Evolutionary conservation across 2,888 invertebrate genomes (phyloP), one percentile per base, ranked within the genome.

Genomic region (Neuroscelio doddi): DNA sequence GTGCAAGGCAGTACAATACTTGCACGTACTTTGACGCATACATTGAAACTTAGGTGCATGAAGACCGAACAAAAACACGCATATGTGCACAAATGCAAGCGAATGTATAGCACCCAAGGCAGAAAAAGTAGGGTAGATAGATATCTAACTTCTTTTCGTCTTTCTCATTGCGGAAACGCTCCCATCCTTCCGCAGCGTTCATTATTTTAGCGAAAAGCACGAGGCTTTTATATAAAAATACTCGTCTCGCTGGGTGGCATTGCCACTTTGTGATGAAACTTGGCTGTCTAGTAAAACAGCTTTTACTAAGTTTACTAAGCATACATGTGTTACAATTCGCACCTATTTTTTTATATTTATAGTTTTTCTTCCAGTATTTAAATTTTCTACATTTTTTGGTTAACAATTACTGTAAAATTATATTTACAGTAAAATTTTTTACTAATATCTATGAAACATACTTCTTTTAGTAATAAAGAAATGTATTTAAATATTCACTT

Each of bases 191-290:
- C 70, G 65, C 69, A 69, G 63, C 69, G 68, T 75, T 79, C 77
- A 75, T 79, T 80, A 79, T 79, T 79, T 76, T 71, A 74, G 71
- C 69, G 65, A 66, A 65, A 70, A 61, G 64, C 53, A 34, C 34
- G 36, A 39, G 56, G 65, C 69, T 76, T 76, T 73, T 69, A 67
- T 69, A 69, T 61, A 59, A 68, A 73, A 75, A 69, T 71, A 59
- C 55, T 53, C 58, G 46, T 42, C 62, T 55, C 61, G 52, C 27
- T 39, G 42, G 65, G 42, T 49, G 57, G 64, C 61, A 49, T 55
- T 58, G 65, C 63, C 68, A 62, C 65, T 68, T 70, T 59, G 56
- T 59, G 63, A 69, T 69, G 57, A 70, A 68, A 64, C 56, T 68
- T 62, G 51, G 29, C 49, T 51, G 56, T 55, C 47, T 56, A 52